Base-by-base conservation (phyloP, 2,797 vertebrate genomes). In the Peromyscus aztecus region DNA sequence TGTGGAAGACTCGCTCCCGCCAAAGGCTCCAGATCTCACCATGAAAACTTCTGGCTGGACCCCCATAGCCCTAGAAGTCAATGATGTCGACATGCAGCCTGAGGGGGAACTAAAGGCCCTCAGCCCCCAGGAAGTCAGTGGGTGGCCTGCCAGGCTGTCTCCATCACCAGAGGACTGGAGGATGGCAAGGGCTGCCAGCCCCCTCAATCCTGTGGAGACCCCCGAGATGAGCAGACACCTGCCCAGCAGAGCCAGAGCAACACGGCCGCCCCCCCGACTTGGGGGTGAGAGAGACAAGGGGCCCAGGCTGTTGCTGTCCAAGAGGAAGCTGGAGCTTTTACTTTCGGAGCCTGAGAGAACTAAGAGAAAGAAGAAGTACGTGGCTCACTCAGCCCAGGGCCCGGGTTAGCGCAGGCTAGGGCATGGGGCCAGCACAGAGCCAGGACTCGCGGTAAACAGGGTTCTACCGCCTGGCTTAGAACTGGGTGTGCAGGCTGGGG, bases 251-350 rank as follows among this genome's bases (percentile, higher is more conserved):
- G 63, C 94, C 23, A 73, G 91, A 1, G 76, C 9, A 1, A 37
- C 90, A 65, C 31, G 71, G 43, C 85, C 2, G 0, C 77, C 93
- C 52, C 91, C 89, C 76, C 84, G 10, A n/a, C 94, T 90, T 17
- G 31, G 93, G 93, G 96, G 4, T 59, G 97, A 75, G 63, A 94
- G 34, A 24, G 97, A 92, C 12, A 89, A n/a, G 23, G 57, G 0
- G 34, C 87, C 71, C 16, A 59, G 80, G 31, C 75, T 80, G 29
- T 40, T 92, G 0, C 92, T 98, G 3, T 96, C 90, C 71, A 99
- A 99, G 97, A 99, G 99, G 90, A 99, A 99, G 97, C 96, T 99
- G 43, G 97, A 98, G 34, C 97, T 98, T 17, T 61, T 98, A 4
- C 94, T 97, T 59, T 89, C 94, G 40, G 99, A 99, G 89, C 52